These are phyloP conservation scores for Ptychochromis oligacanthus DNA, from an alignment of 2,113 vertebrate genomes.

Conservation along the genomic window DNA sequence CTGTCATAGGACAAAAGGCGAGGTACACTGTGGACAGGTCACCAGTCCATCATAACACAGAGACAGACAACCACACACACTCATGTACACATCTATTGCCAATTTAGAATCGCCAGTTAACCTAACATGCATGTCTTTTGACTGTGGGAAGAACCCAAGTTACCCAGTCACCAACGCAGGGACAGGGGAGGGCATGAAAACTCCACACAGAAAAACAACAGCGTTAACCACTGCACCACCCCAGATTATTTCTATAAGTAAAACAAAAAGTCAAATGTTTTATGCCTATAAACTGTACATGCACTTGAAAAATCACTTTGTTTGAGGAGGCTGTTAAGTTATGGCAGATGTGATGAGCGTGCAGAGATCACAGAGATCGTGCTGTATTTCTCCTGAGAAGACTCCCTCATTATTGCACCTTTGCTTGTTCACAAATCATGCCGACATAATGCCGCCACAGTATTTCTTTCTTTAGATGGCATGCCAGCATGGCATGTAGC, in stretches of 20 bases:
- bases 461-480: neutral
- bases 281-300: neutral
- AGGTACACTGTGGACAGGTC: neutral
- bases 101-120: neutral
- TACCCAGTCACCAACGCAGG: neutral
- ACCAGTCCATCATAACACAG: neutral
- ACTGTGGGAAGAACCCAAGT: no score
- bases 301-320: neutral
- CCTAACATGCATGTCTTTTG: no score
- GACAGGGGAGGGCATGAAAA: neutral
- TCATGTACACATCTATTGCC: neutral
- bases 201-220: neutral
- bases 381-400: neutral
- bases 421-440: neutral
- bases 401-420: neutral
- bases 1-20: neutral
- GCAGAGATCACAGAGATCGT: neutral
- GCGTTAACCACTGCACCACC: neutral
- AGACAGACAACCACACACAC: neutral
- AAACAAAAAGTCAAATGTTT: neutral
- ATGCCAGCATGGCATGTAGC: neutral
- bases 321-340: neutral
- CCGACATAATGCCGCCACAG: neutral
- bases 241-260: neutral
- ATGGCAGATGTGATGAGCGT: slow-evolving; percentile 3